Evolutionary conservation across 2,113 vertebrate genomes (phyloP).

Genomic region (Stegostoma tigrinum): DNA sequence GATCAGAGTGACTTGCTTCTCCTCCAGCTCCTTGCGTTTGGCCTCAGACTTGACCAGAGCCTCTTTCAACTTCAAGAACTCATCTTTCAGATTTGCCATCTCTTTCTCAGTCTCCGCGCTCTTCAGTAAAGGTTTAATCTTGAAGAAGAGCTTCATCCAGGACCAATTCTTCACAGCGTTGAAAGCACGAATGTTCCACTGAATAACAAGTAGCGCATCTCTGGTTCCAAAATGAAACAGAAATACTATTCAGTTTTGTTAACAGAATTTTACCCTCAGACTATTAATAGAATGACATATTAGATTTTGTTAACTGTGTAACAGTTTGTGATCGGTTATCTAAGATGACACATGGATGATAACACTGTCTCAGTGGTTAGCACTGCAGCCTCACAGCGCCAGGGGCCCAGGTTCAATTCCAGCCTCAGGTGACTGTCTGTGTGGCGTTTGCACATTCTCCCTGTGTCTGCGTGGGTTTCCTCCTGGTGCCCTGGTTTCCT

Average conservation of each 20-base stretch:
- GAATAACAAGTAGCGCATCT: slow-evolving; percentile 80
- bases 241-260: not conserved
- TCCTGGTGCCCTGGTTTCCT: no score
- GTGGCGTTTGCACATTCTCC: no score
- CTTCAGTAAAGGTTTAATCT: slow-evolving; percentile 84
- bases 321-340: not conserved
- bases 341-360: not conserved
- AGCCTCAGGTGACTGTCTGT: no score
- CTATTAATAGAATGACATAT: not conserved
- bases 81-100: slow-evolving; percentile 70
- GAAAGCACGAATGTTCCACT: slow-evolving; percentile 90
- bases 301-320: not conserved
- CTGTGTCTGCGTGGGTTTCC: no score
- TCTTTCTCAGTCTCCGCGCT: slow-evolving; percentile 85
- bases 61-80: slow-evolving; percentile 76
- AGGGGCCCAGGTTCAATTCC: no score
- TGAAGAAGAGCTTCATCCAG: slow-evolving; percentile 96
- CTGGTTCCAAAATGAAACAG: slow-evolving; percentile 44
- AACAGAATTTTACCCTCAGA: not conserved
- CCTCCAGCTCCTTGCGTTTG: slow-evolving; percentile 83
- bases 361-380: no score
- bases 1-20: slow-evolving; percentile 78
- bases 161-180: slow-evolving; percentile 88
- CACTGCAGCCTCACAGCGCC: no score
- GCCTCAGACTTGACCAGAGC: slow-evolving; percentile 76